Conservation (phyloP, 2,113 vertebrate species). For the Leptosomus discolor region DNA sequence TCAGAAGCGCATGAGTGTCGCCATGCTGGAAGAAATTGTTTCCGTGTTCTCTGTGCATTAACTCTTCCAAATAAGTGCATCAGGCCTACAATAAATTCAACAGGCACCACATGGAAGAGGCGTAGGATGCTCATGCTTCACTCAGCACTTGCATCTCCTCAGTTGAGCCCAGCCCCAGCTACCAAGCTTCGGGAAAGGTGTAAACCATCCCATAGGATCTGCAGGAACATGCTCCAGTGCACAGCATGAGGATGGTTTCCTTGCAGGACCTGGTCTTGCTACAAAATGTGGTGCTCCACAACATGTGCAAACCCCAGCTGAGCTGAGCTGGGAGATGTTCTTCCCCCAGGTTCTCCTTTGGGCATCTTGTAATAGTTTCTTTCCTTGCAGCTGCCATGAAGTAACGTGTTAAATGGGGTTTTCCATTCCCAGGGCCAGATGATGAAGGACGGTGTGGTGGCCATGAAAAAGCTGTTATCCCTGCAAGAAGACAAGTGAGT, state of each 20-base stretch:
- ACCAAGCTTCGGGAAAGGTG: background rate
- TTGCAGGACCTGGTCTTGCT: background rate
- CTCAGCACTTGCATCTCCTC: background rate
- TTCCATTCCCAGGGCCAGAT: background rate
- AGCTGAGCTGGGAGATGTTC: background rate
- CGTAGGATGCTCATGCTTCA: background rate
- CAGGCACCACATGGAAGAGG: background rate
- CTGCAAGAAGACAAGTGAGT: background rate
- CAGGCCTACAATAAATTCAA: background rate
- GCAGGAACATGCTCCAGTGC: accelerated
- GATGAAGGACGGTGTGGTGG: accelerated
- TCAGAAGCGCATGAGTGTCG: background rate
- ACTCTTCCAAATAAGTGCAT: background rate
- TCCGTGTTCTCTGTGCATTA: background rate
- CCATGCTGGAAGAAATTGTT: background rate
- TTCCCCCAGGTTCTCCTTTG: background rate
- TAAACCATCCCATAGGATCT: background rate
- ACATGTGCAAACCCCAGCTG: background rate
- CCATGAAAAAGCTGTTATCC: background rate
- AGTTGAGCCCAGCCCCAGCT: background rate
- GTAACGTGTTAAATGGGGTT: background rate
- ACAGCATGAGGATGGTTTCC: accelerated
- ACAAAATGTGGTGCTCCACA: background rate
- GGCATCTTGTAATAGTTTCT: background rate
- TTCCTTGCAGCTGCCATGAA: background rate